phyloP scores from a whole-genome alignment of 53 echinoderm and acorn worm genomes.

The Paracentrotus lividus region DNA sequence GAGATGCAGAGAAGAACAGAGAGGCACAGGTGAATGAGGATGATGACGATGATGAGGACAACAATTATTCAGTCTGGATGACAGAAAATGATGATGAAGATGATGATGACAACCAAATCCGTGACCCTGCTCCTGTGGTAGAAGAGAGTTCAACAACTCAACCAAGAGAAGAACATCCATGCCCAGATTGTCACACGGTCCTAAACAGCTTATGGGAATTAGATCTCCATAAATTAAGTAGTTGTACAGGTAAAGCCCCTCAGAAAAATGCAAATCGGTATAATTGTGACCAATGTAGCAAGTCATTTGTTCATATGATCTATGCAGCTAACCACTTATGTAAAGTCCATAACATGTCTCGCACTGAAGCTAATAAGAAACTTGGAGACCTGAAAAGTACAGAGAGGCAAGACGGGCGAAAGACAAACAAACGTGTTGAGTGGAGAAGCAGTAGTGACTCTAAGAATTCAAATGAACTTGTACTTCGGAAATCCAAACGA shows the following conservation, averaged over 20 bases:
- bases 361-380: background rate
- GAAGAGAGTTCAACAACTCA: background rate
- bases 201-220: constrained; percentile 18
- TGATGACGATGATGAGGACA: background rate
- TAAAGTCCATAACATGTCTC: background rate
- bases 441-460: too few species aligned
- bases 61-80: constrained; percentile 1
- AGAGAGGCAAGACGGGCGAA: background rate
- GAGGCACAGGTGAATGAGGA: background rate
- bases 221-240: constrained; percentile 14
- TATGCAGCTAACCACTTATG: background rate
- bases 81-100: constrained; percentile 27
- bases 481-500: background rate
- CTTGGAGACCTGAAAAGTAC: background rate
- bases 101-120: constrained; percentile 9
- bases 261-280: too few species aligned
- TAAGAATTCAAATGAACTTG: background rate
- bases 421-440: too few species aligned
- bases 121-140: background rate
- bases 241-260: too few species aligned
- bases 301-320: background rate
- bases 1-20: background rate
- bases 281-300: constrained; percentile 21
- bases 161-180: constrained; percentile 31
- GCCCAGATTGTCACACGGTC: constrained; percentile 26